Evolutionary conservation across 1,140 invertebrate species (phyloP), one percentile per base, ranked within the genome.

Genomic region (Holcopasites calliopsidis): DNA sequence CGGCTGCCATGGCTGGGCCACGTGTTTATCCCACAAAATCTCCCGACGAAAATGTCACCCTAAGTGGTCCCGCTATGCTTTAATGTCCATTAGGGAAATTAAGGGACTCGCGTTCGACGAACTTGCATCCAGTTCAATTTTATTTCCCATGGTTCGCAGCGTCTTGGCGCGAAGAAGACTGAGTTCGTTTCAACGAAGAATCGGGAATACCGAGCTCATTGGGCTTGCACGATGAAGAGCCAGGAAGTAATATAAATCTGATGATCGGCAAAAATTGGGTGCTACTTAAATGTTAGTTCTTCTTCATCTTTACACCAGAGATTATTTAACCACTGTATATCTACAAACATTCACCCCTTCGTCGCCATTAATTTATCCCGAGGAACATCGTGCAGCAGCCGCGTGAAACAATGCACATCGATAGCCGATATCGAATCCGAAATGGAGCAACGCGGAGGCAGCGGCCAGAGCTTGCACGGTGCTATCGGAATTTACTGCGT

Each of bases 401-500:
- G 73, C 47, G 47, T 76, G 71, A 80, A 76, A 81, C 77, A 75
- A 80, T 81, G 65, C 44, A 64, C 38, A 44, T 44, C 71, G 62
- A 69, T 68, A 68, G 33, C 40, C 76, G 68, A 66, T 80, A 76
- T 75, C 50, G 71, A 54, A 61, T 61, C 50, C 47, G 57, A 75
- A 66, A 79, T 49, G 35, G 69, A 61, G 68, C 71, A 75, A 38
- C 60, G 49, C 31, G 35, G 50, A 35, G 49, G 11, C 68, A 62
- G 44, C 50, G 74, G 50, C 42, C 52, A 75, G 64, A 71, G 47
- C 52, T 47, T 31, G 42, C 54, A 26, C 35, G 18, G 58, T 61
- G 74, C 64, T 81, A 77, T 82, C 68, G 74, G 76, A 62, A 83
- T 83, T 83, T 83, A 83, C 79, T 49, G 65, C 70, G 49, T 82